Percentiles rank a stretch among this genome's conserved stretches.
phyloP scores from a whole-genome alignment of 2,888 invertebrate species.

The Limnephilus auricula region DNA sequence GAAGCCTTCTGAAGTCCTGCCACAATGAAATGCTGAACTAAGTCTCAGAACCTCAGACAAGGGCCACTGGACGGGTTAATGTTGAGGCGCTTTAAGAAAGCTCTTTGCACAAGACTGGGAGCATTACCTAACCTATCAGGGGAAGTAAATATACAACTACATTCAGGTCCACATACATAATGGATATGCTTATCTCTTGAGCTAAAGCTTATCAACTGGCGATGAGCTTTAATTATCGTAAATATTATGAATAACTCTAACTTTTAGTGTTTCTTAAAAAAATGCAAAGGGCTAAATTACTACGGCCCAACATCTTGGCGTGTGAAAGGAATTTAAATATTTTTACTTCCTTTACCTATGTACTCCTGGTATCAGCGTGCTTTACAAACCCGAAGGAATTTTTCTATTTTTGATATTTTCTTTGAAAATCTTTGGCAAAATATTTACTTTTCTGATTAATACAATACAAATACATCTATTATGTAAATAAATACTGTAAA shows the following conservation, averaged over 20 bases:
- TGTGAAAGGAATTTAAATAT: constrained; percentile 44
- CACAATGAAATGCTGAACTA: constrained; percentile 61
- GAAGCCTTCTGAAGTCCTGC: constrained; percentile 40
- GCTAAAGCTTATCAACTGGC: neutral
- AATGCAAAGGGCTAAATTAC: constrained; percentile 28
- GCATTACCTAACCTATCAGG: neutral
- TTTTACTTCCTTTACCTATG: constrained; percentile 10
- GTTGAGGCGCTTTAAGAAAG: constrained; percentile 56
- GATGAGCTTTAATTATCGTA: neutral
- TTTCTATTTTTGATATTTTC: neutral
- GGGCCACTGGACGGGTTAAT: constrained; percentile 51
- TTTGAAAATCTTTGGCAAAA: no score
- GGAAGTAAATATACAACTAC: neutral
- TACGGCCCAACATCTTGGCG: constrained; percentile 30
- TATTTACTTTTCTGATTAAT: no score
- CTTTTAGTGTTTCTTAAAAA: no score
- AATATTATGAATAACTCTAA: neutral
- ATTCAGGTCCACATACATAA: neutral
- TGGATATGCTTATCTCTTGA: neutral
- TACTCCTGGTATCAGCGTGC: neutral
- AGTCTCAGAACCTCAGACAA: constrained; percentile 53
- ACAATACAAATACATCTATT: no score
- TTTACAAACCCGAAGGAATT: neutral
- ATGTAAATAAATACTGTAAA: no score
- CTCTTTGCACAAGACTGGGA: constrained; percentile 16